phyloP scores from a whole-genome alignment of 1,140 invertebrate genomes.

The Drosophila pectinifera region DNA sequence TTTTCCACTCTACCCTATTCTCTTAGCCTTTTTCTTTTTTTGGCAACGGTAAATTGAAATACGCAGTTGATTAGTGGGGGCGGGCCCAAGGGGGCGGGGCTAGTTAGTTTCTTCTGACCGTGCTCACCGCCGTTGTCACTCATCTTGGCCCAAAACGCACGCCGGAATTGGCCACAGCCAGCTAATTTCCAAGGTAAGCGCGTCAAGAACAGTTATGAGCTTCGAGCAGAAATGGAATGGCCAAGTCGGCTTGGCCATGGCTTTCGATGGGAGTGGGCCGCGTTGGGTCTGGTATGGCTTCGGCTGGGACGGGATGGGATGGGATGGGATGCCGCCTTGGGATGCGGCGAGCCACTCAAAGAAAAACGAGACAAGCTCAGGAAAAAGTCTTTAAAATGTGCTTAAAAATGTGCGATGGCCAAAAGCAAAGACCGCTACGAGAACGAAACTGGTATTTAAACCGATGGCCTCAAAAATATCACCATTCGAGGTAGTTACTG shows the following conservation, averaged over 20 bases:
- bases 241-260: slow-evolving; percentile 18
- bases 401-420: slow-evolving; percentile 71
- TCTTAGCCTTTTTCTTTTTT: slow-evolving; percentile 27
- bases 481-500: slow-evolving; percentile 4
- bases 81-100: slow-evolving; percentile 43
- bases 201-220: slow-evolving; percentile 83
- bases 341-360: slow-evolving; percentile 57
- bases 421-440: slow-evolving; percentile 10
- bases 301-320: slow-evolving; percentile 3
- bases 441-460: slow-evolving; percentile 16
- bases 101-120: slow-evolving; percentile 25
- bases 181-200: slow-evolving; percentile 78
- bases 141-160: slow-evolving; percentile 72
- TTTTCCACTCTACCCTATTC: slow-evolving; percentile 1
- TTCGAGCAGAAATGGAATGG: slow-evolving; percentile 51
- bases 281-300: slow-evolving; percentile 23
- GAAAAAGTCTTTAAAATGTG: slow-evolving; percentile 57
- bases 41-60: slow-evolving; percentile 77
- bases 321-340: slow-evolving; percentile 39
- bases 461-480: slow-evolving; percentile 11
- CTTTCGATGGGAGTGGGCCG: slow-evolving; percentile 17
- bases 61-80: slow-evolving; percentile 70
- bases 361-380: slow-evolving; percentile 30
- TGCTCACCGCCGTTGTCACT: slow-evolving; percentile 61
- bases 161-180: slow-evolving; percentile 47